Conservation (phyloP, 2,797 vertebrate genomes). For the Brachymystax lenok region DNA sequence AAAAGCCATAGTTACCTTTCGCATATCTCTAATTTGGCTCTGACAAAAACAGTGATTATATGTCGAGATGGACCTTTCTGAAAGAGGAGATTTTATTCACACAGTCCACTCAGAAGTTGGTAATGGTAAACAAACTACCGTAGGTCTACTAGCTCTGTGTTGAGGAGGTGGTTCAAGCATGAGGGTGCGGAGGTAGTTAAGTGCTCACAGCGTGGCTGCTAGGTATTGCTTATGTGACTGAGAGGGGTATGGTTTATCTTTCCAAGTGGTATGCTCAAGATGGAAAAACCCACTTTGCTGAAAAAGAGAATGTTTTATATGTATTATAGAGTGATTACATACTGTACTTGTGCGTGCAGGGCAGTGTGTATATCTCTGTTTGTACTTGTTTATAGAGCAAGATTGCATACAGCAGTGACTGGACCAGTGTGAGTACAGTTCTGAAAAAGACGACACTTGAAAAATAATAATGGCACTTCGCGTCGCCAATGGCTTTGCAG, state of each 20-base stretch:
- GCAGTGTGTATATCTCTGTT: background rate
- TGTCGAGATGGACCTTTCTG: background rate
- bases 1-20: background rate
- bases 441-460: background rate
- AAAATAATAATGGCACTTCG: background rate
- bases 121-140: slow-evolving; percentile 2
- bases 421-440: background rate
- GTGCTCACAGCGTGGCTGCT: background rate
- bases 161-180: background rate
- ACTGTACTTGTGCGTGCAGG: background rate
- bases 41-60: slow-evolving; percentile 14
- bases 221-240: background rate
- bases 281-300: slow-evolving; percentile 15
- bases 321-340: background rate
- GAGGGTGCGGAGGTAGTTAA: background rate
- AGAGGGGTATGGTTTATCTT: slow-evolving; percentile 15
- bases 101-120: slow-evolving; percentile 18
- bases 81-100: slow-evolving; percentile 17
- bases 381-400: background rate
- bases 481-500: background rate
- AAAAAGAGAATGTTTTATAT: slow-evolving; percentile 11
- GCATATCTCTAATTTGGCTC: slow-evolving; percentile 26
- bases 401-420: too few relatives aligned
- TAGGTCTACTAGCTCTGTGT: background rate
- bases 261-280: slow-evolving; percentile 12